Conservation (phyloP, 2,888 invertebrate genomes). For the Thymelicus sylvestris region DNA sequence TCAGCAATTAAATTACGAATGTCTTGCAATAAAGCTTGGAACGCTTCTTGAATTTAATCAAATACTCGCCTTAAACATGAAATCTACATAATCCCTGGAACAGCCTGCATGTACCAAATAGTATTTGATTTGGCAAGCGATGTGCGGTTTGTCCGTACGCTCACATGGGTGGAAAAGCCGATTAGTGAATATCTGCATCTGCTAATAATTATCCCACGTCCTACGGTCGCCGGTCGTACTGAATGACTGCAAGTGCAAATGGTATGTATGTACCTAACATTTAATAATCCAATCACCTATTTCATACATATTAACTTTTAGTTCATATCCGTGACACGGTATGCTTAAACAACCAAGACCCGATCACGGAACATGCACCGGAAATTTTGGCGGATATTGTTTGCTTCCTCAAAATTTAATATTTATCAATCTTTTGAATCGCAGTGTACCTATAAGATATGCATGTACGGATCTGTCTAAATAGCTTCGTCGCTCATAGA, state of each 20-base stretch:
- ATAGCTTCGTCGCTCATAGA: no score
- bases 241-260: neutral
- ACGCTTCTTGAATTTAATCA: constrained; percentile 2
- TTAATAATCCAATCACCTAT: neutral
- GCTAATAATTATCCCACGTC: constrained; percentile 14
- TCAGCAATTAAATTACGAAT: neutral
- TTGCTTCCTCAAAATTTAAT: neutral
- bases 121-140: constrained; percentile 33
- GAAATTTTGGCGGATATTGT: constrained; percentile 4
- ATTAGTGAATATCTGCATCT: constrained; percentile 29
- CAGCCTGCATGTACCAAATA: constrained; percentile 19
- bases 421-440: neutral
- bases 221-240: neutral
- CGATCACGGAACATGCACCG: constrained; percentile 8
- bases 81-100: constrained; percentile 21
- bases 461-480: no score
- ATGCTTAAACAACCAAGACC: constrained; percentile 11
- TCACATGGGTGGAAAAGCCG: constrained; percentile 27
- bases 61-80: constrained; percentile 8
- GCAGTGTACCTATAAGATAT: neutral
- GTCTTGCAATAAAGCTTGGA: neutral
- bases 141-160: constrained; percentile 17
- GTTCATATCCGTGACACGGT: neutral
- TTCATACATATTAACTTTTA: neutral
- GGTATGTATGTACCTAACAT: neutral